phyloP scores from a whole-genome alignment of 92 coral and sea anemone species.

The Zoanthus gigantus region DNA sequence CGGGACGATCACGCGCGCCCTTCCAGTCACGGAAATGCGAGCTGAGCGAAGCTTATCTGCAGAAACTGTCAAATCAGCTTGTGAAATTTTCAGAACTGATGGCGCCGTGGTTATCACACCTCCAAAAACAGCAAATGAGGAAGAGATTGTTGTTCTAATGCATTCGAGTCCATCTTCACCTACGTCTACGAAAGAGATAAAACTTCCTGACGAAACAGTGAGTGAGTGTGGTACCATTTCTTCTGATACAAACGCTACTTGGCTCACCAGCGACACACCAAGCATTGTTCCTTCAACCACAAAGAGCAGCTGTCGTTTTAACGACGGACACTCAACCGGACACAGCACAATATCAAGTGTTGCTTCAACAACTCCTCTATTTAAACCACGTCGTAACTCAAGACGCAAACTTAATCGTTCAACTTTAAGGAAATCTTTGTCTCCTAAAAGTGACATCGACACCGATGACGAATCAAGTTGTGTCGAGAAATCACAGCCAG shows the following conservation, averaged over 20 bases:
- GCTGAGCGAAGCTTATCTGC: constrained; percentile 21
- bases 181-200: constrained; percentile 59
- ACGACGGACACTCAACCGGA: constrained; percentile 89
- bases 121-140: constrained; percentile 65
- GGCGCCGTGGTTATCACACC: constrained; percentile 88
- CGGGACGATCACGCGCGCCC: constrained; percentile 50
- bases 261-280: constrained; percentile 87
- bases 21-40: constrained; percentile 39
- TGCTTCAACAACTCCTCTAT: constrained; percentile 79
- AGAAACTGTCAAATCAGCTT: constrained; percentile 56
- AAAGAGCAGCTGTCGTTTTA: constrained; percentile 72
- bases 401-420: constrained; percentile 36
- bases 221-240: constrained; percentile 92
- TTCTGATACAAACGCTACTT: constrained; percentile 88
- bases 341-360: constrained; percentile 85
- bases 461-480: constrained; percentile 45
- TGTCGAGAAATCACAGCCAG: constrained; percentile 13
- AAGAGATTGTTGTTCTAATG: constrained; percentile 67
- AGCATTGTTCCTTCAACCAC: constrained; percentile 64
- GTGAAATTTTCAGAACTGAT: constrained; percentile 78
- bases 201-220: constrained; percentile 74
- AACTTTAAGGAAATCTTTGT: constrained; percentile 35
- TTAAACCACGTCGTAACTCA: constrained; percentile 67
- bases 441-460: constrained; percentile 47
- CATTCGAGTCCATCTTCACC: constrained; percentile 83